Percentiles rank a stretch among this genome's conserved stretches.
phyloP scores from a whole-genome alignment of 2,888 invertebrate genomes.

The Euplexia lucipara region DNA sequence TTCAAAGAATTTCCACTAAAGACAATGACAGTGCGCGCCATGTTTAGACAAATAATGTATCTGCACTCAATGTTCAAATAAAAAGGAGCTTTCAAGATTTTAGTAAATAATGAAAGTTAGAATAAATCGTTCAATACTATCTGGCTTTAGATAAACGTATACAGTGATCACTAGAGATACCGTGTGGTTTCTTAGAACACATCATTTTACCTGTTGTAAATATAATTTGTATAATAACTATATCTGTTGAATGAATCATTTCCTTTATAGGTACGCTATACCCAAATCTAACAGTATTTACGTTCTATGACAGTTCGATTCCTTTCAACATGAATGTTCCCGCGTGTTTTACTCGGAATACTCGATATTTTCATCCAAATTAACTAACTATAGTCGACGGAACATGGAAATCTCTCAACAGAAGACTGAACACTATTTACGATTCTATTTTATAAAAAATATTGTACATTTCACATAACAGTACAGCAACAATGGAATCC shows the following conservation, averaged over 20 bases:
- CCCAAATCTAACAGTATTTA: slow-evolving; percentile 69
- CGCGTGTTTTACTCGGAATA: slow-evolving; percentile 57
- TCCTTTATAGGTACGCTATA: slow-evolving; percentile 74
- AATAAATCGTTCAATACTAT: slow-evolving; percentile 86
- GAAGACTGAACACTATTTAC: slow-evolving; percentile 90
- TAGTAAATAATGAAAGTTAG: slow-evolving; percentile 89
- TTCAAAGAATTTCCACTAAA: slow-evolving; percentile 26
- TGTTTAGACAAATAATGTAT: slow-evolving; percentile 89
- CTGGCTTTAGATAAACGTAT: slow-evolving; percentile 91
- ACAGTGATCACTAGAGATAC: slow-evolving; percentile 85
- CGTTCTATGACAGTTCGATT: slow-evolving; percentile 56
- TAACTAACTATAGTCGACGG: slow-evolving; percentile 70
- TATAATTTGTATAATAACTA: slow-evolving; percentile 80
- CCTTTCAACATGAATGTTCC: slow-evolving; percentile 60
- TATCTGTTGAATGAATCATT: slow-evolving; percentile 75
- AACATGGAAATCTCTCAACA: slow-evolving; percentile 81
- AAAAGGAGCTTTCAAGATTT: slow-evolving; percentile 90
- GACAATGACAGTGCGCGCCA: slow-evolving; percentile 86
- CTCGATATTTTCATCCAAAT: slow-evolving; percentile 62
- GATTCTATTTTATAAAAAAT: slow-evolving; percentile 89
- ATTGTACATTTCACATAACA: slow-evolving; percentile 84
- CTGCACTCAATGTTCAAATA: slow-evolving; percentile 91
- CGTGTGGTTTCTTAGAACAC: slow-evolving; percentile 73
- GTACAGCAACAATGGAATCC: slow-evolving; percentile 75
- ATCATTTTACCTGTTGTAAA: slow-evolving; percentile 76